These are phyloP conservation scores for Synergus japonicus DNA, from an alignment of 2,888 invertebrate genomes.

Conservation along the genomic window DNA sequence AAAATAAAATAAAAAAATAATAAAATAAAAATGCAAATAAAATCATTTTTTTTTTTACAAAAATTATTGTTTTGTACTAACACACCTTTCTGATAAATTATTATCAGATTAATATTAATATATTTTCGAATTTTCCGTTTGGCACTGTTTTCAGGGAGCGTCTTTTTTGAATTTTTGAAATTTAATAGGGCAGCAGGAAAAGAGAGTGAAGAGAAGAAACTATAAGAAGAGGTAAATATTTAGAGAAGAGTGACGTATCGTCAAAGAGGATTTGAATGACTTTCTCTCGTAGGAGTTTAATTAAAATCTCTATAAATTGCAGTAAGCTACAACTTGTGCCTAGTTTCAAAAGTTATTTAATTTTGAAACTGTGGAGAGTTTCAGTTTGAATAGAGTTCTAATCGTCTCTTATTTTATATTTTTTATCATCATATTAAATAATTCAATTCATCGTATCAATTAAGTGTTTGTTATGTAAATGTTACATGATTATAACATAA, in stretches of 20 bases:
- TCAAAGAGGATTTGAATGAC: conserved; percentile 50
- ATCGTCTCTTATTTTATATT: neutral
- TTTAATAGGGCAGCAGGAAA: neutral
- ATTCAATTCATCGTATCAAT: too few species aligned
- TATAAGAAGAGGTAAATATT: conserved; percentile 52
- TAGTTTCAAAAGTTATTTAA: conserved; percentile 34
- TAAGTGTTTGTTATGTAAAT: too few species aligned
- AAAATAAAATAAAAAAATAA: too few species aligned
- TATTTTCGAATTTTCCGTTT: neutral
- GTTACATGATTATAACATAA: too few species aligned
- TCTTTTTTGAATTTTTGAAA: conserved; percentile 43
- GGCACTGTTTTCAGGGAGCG: conserved; percentile 11
- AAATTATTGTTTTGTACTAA: too few species aligned
- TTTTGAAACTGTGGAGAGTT: neutral
- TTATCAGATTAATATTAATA: neutral
- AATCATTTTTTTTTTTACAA: too few species aligned
- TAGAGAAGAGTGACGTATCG: conserved; percentile 51
- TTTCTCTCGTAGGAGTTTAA: neutral
- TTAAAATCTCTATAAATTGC: conserved; percentile 30
- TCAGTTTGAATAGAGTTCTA: neutral
- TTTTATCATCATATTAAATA: too few species aligned
- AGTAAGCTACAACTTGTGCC: neutral
- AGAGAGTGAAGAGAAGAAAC: conserved; percentile 31
- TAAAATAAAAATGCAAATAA: too few species aligned
- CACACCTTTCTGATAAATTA: too few species aligned